These are phyloP conservation scores for Poecilia gillii DNA, from an alignment of 2,797 vertebrate species.

Conservation along the genomic window DNA sequence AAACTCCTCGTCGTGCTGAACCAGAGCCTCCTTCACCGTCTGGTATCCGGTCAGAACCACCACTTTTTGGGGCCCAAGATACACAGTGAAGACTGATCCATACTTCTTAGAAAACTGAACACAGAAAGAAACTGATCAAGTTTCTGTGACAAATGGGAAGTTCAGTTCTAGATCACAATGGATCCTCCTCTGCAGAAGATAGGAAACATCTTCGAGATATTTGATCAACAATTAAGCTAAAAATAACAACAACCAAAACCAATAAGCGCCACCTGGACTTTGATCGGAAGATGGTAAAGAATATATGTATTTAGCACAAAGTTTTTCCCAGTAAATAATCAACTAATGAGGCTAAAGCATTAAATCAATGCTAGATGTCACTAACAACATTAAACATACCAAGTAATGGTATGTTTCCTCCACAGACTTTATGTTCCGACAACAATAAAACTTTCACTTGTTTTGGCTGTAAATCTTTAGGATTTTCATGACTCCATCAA, in stretches of 20 bases:
- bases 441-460: background rate
- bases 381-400: background rate
- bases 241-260: background rate
- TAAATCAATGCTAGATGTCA: background rate
- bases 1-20: constrained; percentile 41
- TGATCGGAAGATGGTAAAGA: background rate
- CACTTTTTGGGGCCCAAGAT: constrained; percentile 43
- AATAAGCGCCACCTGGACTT: background rate
- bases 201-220: no score
- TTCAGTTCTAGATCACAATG: background rate
- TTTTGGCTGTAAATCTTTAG: background rate
- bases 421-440: background rate
- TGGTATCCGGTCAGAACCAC: constrained; percentile 60
- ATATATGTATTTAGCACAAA: background rate
- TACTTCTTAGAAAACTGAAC: constrained; percentile 56
- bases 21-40: constrained; percentile 61
- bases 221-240: background rate
- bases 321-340: background rate
- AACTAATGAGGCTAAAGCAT: background rate
- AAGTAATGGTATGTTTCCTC: background rate
- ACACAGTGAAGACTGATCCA: constrained; percentile 55
- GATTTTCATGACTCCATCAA: background rate
- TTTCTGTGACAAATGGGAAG: background rate
- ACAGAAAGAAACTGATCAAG: background rate
- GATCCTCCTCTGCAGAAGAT: no score